Conservation (phyloP, 1,140 invertebrate species). For the Gryon sp. region DNA sequence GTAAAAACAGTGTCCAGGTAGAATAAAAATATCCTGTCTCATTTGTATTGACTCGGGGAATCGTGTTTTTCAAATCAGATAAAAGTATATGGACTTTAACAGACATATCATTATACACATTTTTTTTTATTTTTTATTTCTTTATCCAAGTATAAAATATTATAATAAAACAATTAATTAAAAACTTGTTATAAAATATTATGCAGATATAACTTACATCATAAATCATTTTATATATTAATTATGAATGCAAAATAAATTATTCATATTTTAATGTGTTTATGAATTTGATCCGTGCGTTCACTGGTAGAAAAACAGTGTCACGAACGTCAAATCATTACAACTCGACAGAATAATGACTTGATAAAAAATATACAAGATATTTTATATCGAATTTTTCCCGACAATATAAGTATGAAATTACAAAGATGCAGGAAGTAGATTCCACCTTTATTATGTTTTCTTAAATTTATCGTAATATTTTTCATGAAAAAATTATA, state of each 20-base stretch:
- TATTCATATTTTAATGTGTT: slow-evolving; percentile 32
- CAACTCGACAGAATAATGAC: slow-evolving; percentile 29
- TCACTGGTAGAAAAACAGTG: slow-evolving; percentile 9
- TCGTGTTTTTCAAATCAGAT: slow-evolving; percentile 42
- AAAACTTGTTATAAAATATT: too few relatives aligned
- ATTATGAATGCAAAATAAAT: slow-evolving; percentile 46
- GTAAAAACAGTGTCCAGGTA: slow-evolving; percentile 46
- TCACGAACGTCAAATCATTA: slow-evolving; percentile 52
- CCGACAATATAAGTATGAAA: too few relatives aligned
- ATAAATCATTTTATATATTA: too few relatives aligned
- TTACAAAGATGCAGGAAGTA: too few relatives aligned
- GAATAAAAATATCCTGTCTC: slow-evolving; percentile 49
- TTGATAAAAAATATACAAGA: too few relatives aligned
- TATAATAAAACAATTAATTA: too few relatives aligned
- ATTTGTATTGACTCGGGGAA: slow-evolving; percentile 34
- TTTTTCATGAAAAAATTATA: too few relatives aligned
- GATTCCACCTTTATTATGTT: too few relatives aligned
- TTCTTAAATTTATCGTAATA: too few relatives aligned
- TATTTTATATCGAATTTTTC: too few relatives aligned
- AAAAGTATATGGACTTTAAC: slow-evolving; percentile 29
- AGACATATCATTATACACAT: slow-evolving; percentile 16
- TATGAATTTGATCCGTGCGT: slow-evolving; percentile 15
- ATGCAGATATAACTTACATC: too few relatives aligned
- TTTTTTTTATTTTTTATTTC: slow-evolving; percentile 8
- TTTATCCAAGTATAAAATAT: too few relatives aligned